Percentiles rank a stretch among this genome's conserved stretches.
These are phyloP conservation scores for Drosophila arawakana DNA, from an alignment of 1,140 invertebrate species.

Conservation along the genomic window DNA sequence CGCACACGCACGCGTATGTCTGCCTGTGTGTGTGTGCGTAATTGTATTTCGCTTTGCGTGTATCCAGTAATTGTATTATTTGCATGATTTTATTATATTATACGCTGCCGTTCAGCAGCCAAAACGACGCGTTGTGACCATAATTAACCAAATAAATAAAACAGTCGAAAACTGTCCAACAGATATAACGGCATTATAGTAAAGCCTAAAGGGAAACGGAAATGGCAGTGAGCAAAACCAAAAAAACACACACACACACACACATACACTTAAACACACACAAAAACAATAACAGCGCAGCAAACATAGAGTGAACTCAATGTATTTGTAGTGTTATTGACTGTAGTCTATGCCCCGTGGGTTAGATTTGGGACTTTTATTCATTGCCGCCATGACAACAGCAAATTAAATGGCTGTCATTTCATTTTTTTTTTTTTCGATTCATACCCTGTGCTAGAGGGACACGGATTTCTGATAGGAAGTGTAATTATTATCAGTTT, in stretches of 20 bases:
- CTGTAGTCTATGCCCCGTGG: slow-evolving; percentile 50
- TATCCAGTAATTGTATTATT: slow-evolving; percentile 78
- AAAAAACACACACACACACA: slow-evolving; percentile 52
- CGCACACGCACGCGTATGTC: not conserved
- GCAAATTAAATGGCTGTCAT: slow-evolving; percentile 79
- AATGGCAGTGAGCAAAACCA: slow-evolving; percentile 10
- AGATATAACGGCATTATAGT: slow-evolving; percentile 41
- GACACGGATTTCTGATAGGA: not conserved
- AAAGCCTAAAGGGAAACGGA: slow-evolving; percentile 46
- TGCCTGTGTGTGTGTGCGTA: slow-evolving; percentile 40
- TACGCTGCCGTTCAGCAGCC: slow-evolving; percentile 33
- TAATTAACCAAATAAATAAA: slow-evolving; percentile 82
- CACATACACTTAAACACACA: slow-evolving; percentile 20
- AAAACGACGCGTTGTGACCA: slow-evolving; percentile 56
- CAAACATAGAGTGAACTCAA: not conserved
- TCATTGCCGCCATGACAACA: slow-evolving; percentile 60
- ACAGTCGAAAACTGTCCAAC: slow-evolving; percentile 62
- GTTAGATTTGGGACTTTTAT: slow-evolving; percentile 70
- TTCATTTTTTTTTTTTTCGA: slow-evolving; percentile 15
- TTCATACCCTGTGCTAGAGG: slow-evolving; percentile 32
- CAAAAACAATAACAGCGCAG: not conserved
- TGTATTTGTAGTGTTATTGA: slow-evolving; percentile 27
- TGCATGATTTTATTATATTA: slow-evolving; percentile 78
- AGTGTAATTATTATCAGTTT: slow-evolving; percentile 30
- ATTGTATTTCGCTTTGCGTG: slow-evolving; percentile 79